Base-by-base conservation (phyloP, 2,113 vertebrate genomes). In the Peromyscus maniculatus region DNA sequence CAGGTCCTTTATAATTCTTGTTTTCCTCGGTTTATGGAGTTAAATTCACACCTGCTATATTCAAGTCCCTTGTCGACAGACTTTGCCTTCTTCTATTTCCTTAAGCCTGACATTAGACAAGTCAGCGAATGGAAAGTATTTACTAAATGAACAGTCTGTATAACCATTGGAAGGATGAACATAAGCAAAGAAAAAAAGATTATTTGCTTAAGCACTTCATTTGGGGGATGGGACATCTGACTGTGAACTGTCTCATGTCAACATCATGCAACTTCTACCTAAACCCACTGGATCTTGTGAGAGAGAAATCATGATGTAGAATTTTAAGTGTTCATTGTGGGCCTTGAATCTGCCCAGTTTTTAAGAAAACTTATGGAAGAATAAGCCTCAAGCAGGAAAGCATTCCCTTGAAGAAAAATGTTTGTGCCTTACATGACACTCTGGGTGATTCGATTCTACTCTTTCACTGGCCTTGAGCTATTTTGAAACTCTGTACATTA, bases 81-180 rank as follows among this genome's bases (percentile, higher is more conserved):
- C 62, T 19, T 90, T 94, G n/a, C 71, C 64, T 91, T 31, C 2
- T 84, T 79, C 33, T 91, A 8, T 72, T 92, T 96, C 77, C 66
- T 82, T 87, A 74, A 62, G 33, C 15, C 39, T 93, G 46, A 91
- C 1, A 62, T 10, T 7, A 15, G 49, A 71, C 94, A 64, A 66
- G 7, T 72, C 66, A 52, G 12, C 46, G 3, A 87, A 43, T 72
- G 24, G 33, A 43, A 95, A 92, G 83, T 91, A 55, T 91, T 95
- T 92, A 39, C 36, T 95, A 88, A 93, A n/a, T 84, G 36, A 86
- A 94, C 71, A 92, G 49, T 82, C 43, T 17, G 6, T 80, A 91
- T 62, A 33, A 26, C 79, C 57, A 52, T 79, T 57, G 67, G 33
- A 15, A 87, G n/a, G 66, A 91, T 46, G 62, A 52, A 67, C 39